Conservation (phyloP, 2,797 vertebrate species). For the Delichon dasypus region DNA sequence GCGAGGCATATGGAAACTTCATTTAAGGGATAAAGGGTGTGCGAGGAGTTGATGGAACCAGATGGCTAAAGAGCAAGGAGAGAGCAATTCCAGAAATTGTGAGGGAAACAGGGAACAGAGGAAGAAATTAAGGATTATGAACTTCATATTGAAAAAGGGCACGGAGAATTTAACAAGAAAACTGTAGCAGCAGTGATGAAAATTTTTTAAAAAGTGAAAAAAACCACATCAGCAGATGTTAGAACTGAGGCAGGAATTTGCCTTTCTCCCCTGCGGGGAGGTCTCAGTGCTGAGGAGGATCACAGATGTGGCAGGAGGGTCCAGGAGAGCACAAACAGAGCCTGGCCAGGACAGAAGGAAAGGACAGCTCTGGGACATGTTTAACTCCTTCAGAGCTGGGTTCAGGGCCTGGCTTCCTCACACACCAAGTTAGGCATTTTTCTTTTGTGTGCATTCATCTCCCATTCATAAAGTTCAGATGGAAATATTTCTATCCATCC, state of each 20-base stretch:
- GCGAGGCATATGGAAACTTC: not conserved
- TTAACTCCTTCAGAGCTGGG: not conserved
- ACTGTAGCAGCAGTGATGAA: not conserved
- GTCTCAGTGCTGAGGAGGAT: not conserved
- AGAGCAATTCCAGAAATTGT: not conserved
- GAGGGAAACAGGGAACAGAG: not conserved
- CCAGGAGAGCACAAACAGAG: not conserved
- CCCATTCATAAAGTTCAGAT: not conserved
- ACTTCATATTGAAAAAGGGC: not conserved
- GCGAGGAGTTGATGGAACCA: not conserved
- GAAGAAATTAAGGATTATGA: not conserved
- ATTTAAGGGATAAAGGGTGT: not conserved
- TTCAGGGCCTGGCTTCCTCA: not conserved
- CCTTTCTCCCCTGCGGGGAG: not conserved
- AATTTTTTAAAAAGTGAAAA: not conserved
- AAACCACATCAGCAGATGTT: not conserved
- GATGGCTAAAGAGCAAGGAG: slow-evolving; percentile 11
- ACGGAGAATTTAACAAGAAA: not conserved
- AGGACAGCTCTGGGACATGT: not conserved
- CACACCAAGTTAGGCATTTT: not conserved
- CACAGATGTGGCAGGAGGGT: not conserved
- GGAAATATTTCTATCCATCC: not conserved
- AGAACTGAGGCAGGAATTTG: not conserved
- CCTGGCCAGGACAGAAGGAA: not conserved
- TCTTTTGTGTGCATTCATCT: not conserved